These are phyloP conservation scores for Agapornis canus DNA, from an alignment of 2,797 vertebrate genomes.

Conservation along the genomic window DNA sequence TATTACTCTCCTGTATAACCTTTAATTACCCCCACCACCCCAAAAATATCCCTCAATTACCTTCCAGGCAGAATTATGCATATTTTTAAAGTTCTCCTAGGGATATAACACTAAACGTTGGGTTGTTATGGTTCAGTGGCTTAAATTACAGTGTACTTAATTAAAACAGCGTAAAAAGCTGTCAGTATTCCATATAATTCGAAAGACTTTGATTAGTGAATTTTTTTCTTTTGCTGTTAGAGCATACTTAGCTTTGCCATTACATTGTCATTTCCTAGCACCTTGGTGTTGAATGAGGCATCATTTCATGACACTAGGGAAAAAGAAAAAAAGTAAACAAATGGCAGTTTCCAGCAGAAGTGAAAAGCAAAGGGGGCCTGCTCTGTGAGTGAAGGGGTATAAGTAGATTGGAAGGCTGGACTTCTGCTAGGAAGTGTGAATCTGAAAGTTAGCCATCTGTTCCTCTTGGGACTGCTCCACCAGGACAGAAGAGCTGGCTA, in stretches of 20 bases:
- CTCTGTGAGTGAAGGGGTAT: neutral
- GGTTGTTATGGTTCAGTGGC: constrained; percentile 68
- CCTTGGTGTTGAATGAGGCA: neutral
- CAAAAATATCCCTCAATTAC: constrained; percentile 74
- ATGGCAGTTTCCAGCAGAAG: neutral
- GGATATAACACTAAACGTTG: constrained; percentile 71
- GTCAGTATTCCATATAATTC: constrained; percentile 69
- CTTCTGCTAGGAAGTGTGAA: neutral
- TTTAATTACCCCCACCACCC: constrained; percentile 72
- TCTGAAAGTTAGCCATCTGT: neutral
- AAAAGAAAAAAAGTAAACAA: neutral
- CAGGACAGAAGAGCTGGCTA: neutral
- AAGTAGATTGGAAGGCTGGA: neutral
- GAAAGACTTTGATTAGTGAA: constrained; percentile 66
- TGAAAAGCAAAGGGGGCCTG: neutral
- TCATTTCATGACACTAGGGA: neutral
- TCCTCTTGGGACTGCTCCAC: neutral
- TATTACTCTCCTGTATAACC: constrained; percentile 64
- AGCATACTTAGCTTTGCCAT: constrained; percentile 26
- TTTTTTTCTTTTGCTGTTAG: neutral
- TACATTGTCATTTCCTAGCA: neutral
- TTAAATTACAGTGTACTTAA: constrained; percentile 74
- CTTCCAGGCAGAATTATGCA: constrained; percentile 66
- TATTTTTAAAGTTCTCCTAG: constrained; percentile 74
- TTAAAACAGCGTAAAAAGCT: constrained; percentile 75